Percentiles rank a stretch among this genome's conserved stretches.
These are phyloP conservation scores for Papilio elwesi DNA, from an alignment of 2,888 invertebrate species.

Conservation along the genomic window DNA sequence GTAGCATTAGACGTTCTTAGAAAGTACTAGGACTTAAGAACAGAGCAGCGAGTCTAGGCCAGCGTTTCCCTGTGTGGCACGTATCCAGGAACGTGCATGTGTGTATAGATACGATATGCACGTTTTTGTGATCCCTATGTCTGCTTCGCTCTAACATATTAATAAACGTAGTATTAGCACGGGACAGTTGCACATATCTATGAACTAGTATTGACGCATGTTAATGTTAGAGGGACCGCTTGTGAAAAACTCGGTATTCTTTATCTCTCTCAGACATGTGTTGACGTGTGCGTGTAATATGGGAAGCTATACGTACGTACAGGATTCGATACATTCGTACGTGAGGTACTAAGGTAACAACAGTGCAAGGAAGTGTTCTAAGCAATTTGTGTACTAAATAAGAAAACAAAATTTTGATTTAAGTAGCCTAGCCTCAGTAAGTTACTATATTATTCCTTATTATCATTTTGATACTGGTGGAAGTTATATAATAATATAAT, in stretches of 20 bases:
- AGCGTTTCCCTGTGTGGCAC: slow-evolving; percentile 66
- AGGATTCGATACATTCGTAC: slow-evolving; percentile 46
- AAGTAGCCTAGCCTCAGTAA: no score
- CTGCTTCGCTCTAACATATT: slow-evolving; percentile 57
- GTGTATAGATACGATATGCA: slow-evolving; percentile 55
- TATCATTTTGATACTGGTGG: no score
- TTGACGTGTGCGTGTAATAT: slow-evolving; percentile 45
- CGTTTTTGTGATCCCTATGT: slow-evolving; percentile 71
- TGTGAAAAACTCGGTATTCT: slow-evolving; percentile 22
- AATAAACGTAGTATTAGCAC: slow-evolving; percentile 45
- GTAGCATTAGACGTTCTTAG: slow-evolving; percentile 83
- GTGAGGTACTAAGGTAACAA: slow-evolving; percentile 51
- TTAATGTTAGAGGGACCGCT: slow-evolving; percentile 27
- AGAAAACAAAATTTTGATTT: no score
- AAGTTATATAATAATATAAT: no score
- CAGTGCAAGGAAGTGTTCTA: slow-evolving; percentile 40
- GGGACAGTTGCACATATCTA: slow-evolving; percentile 55
- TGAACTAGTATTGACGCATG: slow-evolving; percentile 47
- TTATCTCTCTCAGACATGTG: slow-evolving; percentile 49
- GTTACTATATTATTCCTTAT: no score
- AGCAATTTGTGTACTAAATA: background rate
- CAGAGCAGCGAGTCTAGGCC: slow-evolving; percentile 63
- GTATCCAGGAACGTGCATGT: slow-evolving; percentile 61
- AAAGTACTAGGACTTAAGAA: slow-evolving; percentile 78
- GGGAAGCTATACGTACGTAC: slow-evolving; percentile 41